Base-by-base conservation (phyloP, 2,888 invertebrate genomes). In the Machimus rusticus region DNA sequence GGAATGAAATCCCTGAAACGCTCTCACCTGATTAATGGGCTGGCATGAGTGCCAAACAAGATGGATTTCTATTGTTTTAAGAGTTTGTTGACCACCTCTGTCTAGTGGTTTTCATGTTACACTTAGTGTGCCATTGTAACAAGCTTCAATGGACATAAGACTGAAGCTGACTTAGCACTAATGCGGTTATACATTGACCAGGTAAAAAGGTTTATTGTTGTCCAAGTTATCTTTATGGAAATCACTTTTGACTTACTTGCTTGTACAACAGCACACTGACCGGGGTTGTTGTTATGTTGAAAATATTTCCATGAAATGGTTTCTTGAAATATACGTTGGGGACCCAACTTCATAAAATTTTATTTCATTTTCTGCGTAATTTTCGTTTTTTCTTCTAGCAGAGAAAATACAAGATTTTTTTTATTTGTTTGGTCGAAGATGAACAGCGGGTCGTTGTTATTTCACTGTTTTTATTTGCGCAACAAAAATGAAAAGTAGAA, bases 161-260 rank as follows among this genome's bases (percentile, higher is more conserved):
- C 12, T 28, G 12, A 74, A 37, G 34, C 37, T 37, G 77, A 39
- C 31, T 34, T 74, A 34, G 39, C 76, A 34, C 43, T 79, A 79
- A 79, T 46, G 28, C 23, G 46, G 23, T 28, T 28, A 34, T 14
- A 79, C 51, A 14, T 46, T 79, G 57, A 23, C 12, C 66, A 9
- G 66, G 66, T 23, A 12, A 28, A 66, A 66, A 66, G 2, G 23
- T 66, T 66, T 66, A 66, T 66, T 66, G 66, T 66, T 66, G 66
- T 79, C 51, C 46, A 5, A 46, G 79, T 51, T 79, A 79, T 79
- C 79, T 79, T 79, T 79, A 79, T 79, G 79, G 39, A 79, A 31
- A 79, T 78, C 46, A 79, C n/a, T 28, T 46, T 28, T 51, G 66
- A 66, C 66, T 23, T 66, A 66, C 9, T 28, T 66, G 28, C 28